Base-by-base conservation (phyloP, 2,888 invertebrate species). In the Blomia tropicalis region DNA sequence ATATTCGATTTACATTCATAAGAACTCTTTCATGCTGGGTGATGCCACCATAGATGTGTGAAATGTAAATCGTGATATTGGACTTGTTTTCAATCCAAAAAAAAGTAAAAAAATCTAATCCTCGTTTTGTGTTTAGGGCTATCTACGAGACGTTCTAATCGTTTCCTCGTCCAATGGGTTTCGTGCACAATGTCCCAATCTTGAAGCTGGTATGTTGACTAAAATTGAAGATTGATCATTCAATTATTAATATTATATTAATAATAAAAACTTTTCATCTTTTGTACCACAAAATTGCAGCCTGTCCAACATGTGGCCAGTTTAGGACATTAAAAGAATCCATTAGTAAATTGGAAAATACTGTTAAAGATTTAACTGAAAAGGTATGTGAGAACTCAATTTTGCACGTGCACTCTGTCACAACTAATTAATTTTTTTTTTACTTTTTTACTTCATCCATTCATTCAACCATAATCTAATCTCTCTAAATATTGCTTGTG, bases 291-390 rank as follows among this genome's bases (percentile, higher is more conserved):
- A 11, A 47, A 11, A 19, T 71, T 69, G 30, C 70, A 70, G 83
- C 83, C 72, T 90, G 90, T 76, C 89, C 89, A 67, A 87, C 88
- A 56, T 90, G 89, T 76, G 88, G 87, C 69, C 86, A 89, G 77
- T 89, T 86, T 77, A 82, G 84, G 70, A 78, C 83, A 73, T 79
- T 90, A 72, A 85, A 87, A 77, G 82, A 82, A 71, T 84, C 84
- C 66, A 85, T 89, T 71, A 82, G 83, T 74, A 82, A 83, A 74
- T 80, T 89, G 73, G 83, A 83, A 73, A 79, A 82, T 75, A 82
- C 83, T 77, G 81, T 88, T 75, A 82, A 83, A 77, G 83, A 85
- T 76, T 80, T 89, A 75, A 83, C 84, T 72, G 80, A 83, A 76
- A 85, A 85, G 83, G 88, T 88, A 79, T 78, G 79, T 77, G 58